Evolutionary conservation across 2,888 invertebrate genomes (phyloP).

Genomic region (Sphaerophoria taeniata): DNA sequence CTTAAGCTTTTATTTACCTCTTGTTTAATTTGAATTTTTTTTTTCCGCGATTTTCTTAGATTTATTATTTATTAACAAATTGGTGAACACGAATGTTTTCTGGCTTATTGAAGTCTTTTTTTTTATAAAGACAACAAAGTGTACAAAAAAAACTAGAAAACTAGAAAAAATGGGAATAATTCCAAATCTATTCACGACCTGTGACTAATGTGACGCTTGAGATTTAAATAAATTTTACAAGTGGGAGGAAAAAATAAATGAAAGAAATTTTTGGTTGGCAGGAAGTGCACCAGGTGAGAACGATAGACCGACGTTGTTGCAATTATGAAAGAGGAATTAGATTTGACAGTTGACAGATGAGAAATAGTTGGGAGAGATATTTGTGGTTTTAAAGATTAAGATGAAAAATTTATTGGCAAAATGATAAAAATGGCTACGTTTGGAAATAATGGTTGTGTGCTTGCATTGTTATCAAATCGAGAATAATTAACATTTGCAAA

Average conservation of each 20-base stretch:
- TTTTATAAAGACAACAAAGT: conserved; percentile 21
- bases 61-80: neutral
- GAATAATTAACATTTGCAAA: too few species aligned
- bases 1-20: conserved; percentile 14
- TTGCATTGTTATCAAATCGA: too few species aligned
- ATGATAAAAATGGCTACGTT: too few species aligned
- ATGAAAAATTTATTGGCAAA: too few species aligned
- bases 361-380: too few species aligned
- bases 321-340: conserved; percentile 37
- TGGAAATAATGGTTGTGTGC: too few species aligned
- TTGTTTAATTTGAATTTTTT: conserved; percentile 18
- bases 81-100: neutral
- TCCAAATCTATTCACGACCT: conserved; percentile 63
- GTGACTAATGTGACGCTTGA: conserved; percentile 57
- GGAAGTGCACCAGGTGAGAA: conserved; percentile 62
- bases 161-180: conserved; percentile 47
- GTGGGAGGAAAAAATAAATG: conserved; percentile 38
- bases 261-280: conserved; percentile 50
- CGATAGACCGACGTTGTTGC: conserved; percentile 11
- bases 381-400: too few species aligned
- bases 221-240: conserved; percentile 29
- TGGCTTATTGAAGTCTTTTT: conserved; percentile 44
- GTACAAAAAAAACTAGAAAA: conserved; percentile 33
- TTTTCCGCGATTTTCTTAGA: neutral
- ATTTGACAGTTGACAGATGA: too few species aligned